These are phyloP conservation scores for Aplochiton taeniatus DNA, from an alignment of 2,797 vertebrate species.

Conservation along the genomic window DNA sequence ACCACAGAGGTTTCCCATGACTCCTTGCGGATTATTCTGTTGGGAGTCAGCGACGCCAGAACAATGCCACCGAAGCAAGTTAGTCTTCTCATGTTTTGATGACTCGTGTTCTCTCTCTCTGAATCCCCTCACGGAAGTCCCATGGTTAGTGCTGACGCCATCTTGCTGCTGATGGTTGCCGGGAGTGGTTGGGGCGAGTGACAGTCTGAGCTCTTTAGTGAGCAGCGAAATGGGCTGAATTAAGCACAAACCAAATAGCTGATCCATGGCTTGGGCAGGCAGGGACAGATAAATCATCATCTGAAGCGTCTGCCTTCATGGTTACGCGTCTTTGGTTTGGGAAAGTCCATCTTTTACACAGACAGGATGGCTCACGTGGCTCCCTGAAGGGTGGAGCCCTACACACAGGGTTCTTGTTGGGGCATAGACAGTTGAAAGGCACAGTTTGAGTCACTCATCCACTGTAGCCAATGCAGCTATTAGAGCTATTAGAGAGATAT, in stretches of 20 bases:
- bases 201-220: constrained; percentile 35
- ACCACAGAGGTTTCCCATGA: constrained; percentile 7
- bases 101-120: constrained; percentile 27
- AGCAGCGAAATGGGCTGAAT: constrained; percentile 51
- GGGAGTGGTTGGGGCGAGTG: too few species aligned
- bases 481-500: too few species aligned
- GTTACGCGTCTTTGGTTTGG: constrained; percentile 59
- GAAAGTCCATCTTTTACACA: constrained; percentile 55
- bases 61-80: constrained; percentile 34
- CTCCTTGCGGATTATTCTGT: not conserved
- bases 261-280: constrained; percentile 40
- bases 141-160: constrained; percentile 37
- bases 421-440: too few species aligned
- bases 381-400: not conserved
- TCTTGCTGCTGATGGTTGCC: constrained; percentile 34
- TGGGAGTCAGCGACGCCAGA: constrained; percentile 30
- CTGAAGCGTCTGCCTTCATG: constrained; percentile 33
- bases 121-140: constrained; percentile 45
- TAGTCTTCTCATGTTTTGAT: constrained; percentile 37
- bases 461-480: too few species aligned
- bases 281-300: constrained; percentile 56
- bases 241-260: constrained; percentile 55
- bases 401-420: too few species aligned
- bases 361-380: constrained; percentile 33
- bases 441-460: too few species aligned